Base-by-base conservation (phyloP, 2,888 invertebrate genomes). In the Pyrocoelia pectoralis region DNA sequence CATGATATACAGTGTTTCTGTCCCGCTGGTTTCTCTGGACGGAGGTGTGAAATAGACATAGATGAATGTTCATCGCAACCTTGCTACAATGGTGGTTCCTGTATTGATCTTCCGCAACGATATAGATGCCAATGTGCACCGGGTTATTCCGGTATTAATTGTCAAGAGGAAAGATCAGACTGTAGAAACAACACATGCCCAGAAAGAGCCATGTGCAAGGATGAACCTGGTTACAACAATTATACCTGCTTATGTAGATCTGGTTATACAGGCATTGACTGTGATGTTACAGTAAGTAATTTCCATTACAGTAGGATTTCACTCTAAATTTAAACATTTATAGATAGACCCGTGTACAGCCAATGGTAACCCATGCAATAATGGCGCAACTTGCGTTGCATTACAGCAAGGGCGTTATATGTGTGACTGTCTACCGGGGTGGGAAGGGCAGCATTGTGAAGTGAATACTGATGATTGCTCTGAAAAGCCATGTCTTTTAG, bases 401-500 rank as follows among this genome's bases (percentile, higher is more conserved):
- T 86, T 95, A 61, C 94, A 94, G 79, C 95, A 95, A 84, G 96
- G 96, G 9, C 86, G 96, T 70, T 97, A 92, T 81, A 92, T 93
- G 80, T 99, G 99, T 79, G 94, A 96, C 79, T 99, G 99, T 80
- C 84, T 94, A 56, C 92, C 95, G 14, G 99, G 99, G 40, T 99
- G 98, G 98, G 95, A 96, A 79, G 99, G 99, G 63, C 92, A 94
- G 73, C 90, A 92, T 65, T 99, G 99, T 80, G 95, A 97, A 78
- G 86, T 86, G n/a, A 95, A 97, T 77, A 93, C 89, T 67, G 92
- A 98, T 76, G 97, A 98, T 77, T 98, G 97, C 79, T 90, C 93
- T 4, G 96, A 96, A 79, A 90, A 90, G 70, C 97, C 97, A 18
- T 97, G 97, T 78, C 84, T 96, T 0, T 83, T 98, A 18, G 94